These are phyloP conservation scores for Sciaenops ocellatus DNA, from an alignment of 2,797 vertebrate genomes.

Conservation along the genomic window DNA sequence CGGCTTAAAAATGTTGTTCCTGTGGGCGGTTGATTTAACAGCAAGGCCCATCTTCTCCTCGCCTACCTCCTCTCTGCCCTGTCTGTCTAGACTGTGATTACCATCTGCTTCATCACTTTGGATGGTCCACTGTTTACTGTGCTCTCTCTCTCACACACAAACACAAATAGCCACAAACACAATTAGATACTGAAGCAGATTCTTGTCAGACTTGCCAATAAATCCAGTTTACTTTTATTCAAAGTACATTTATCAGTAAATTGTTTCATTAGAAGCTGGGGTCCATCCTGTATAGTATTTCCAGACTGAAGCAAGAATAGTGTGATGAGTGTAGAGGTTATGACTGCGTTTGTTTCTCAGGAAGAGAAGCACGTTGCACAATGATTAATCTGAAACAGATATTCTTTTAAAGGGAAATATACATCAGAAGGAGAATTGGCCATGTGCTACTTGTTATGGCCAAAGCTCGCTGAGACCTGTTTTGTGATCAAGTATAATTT, in stretches of 20 bases:
- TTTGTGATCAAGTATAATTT: conserved; percentile 63
- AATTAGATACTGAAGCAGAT: conserved; percentile 32
- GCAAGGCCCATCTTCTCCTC: conserved; percentile 61
- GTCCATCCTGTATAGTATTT: conserved; percentile 33
- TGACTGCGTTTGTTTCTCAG: conserved; percentile 34
- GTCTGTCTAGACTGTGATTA: conserved; percentile 77
- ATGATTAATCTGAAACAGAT: conserved; percentile 66
- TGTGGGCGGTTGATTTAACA: conserved; percentile 75
- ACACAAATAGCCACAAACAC: conserved; percentile 39
- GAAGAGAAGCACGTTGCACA: conserved; percentile 53
- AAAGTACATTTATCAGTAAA: conserved; percentile 20
- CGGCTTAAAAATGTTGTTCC: conserved; percentile 61
- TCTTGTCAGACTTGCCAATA: conserved; percentile 29
- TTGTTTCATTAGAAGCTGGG: background rate
- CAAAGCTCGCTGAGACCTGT: conserved; percentile 53
- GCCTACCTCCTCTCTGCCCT: conserved; percentile 59
- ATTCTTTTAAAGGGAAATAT: conserved; percentile 51
- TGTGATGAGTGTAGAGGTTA: background rate
- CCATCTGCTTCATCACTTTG: conserved; percentile 72
- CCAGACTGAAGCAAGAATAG: conserved; percentile 22
- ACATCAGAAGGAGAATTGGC: conserved; percentile 33
- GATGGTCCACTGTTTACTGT: conserved; percentile 56
- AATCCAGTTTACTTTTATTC: conserved; percentile 30
- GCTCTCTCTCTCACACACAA: conserved; percentile 25
- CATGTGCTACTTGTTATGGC: conserved; percentile 60